These are phyloP conservation scores for Tringa solitaria DNA, from an alignment of 2,113 vertebrate species.

Conservation along the genomic window DNA sequence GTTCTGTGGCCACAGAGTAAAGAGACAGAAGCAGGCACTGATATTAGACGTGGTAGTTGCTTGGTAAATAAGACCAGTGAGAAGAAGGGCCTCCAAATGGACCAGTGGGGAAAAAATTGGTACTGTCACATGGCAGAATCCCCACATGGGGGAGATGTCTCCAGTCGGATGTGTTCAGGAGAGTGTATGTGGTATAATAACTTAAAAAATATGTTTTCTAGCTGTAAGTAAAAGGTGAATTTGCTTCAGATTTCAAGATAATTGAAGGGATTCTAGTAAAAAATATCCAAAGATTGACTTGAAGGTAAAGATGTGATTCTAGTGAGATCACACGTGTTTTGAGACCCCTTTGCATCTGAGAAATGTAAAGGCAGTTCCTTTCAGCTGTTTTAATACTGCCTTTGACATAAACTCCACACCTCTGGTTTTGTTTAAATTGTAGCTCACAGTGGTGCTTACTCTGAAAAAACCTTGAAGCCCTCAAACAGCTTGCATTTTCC, in stretches of 20 bases:
- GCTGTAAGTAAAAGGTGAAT: neutral
- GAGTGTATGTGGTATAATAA: neutral
- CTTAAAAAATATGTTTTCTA: neutral
- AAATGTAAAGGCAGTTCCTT: neutral
- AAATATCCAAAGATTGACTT: neutral
- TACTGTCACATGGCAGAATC: neutral
- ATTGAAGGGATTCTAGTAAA: neutral
- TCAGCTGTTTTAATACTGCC: neutral
- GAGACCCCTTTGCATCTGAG: neutral
- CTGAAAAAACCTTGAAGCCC: neutral
- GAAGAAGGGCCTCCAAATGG: neutral
- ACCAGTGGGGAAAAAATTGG: neutral
- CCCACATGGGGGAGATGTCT: neutral
- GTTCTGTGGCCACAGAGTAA: neutral
- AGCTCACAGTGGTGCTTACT: neutral
- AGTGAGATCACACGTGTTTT: rapidly evolving
- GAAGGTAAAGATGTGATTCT: neutral
- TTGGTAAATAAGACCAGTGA: neutral
- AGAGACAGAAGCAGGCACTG: neutral
- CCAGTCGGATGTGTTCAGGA: neutral
- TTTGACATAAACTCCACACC: neutral
- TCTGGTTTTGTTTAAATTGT: neutral
- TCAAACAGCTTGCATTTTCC: neutral
- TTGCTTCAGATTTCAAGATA: neutral
- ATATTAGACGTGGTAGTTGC: no score